A percentile compares a stretch with the other conserved stretches of the same genome.
Conservation (phyloP, 2,113 vertebrate genomes). For the Varanus komodoensis region DNA sequence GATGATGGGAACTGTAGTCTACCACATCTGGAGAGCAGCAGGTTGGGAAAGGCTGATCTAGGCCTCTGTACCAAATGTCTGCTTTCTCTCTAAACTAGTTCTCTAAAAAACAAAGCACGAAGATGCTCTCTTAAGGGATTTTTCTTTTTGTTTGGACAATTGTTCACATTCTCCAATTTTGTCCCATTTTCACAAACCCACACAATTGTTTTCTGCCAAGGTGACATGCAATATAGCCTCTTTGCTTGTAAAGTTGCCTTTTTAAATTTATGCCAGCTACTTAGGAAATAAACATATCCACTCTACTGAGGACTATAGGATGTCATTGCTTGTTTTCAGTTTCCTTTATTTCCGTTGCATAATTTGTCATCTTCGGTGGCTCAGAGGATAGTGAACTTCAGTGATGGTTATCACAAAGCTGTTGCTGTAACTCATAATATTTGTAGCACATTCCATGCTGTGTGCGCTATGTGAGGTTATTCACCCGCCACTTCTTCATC, state of each 20-base stretch:
- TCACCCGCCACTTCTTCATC: constrained; percentile 36
- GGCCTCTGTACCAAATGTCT: background rate
- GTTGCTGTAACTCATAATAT: constrained; percentile 47
- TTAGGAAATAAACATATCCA: background rate
- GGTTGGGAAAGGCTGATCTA: no score
- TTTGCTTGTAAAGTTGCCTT: background rate
- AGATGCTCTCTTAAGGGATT: background rate
- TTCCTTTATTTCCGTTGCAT: constrained; percentile 29
- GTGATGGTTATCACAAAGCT: constrained; percentile 21
- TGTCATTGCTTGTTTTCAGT: constrained; percentile 19
- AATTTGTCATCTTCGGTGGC: constrained; percentile 41
- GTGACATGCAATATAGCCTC: background rate
- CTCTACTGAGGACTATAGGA: background rate
- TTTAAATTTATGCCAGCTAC: background rate
- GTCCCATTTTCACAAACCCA: background rate
- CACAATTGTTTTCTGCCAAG: background rate
- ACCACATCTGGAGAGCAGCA: background rate
- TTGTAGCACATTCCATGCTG: background rate
- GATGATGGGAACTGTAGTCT: no score
- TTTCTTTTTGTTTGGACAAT: background rate
- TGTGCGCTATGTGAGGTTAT: constrained; percentile 1
- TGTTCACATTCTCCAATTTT: constrained; percentile 1
- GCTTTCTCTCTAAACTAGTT: background rate
- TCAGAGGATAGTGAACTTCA: constrained; percentile 44
- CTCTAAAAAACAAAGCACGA: background rate